Evolutionary conservation across 2,797 vertebrate genomes (phyloP), one percentile per base, ranked within the genome.

Genomic region (Neosalanx taihuensis): DNA sequence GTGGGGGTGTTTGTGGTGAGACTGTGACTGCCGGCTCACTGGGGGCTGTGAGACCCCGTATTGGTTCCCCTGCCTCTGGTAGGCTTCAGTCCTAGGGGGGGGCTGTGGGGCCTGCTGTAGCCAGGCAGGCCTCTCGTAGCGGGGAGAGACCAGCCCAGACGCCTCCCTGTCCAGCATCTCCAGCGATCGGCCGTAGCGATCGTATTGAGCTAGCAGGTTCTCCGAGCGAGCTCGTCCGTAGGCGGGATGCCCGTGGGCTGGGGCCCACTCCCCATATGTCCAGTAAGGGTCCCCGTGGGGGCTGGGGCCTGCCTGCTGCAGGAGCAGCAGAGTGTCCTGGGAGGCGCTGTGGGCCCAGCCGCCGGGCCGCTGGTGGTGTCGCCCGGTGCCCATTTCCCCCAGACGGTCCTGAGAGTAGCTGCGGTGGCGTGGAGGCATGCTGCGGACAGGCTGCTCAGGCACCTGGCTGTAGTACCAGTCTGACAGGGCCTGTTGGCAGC

Each of bases 371-470:
- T 89, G 77, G 53, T 64, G 81, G 1, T 74, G 85, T 76, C 85
- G 78, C 76, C 89, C 75, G 58, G 64, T 67, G 18, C 69, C 1
- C 66, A 18, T 62, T 20, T 94, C 92, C 0, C 94, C 95, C 68
- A 99, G 80, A 17, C 96, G 91, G 74, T 99, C 96, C 81, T 98
- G 96, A 68, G 97, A 98, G 84, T 92, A 94, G 83, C 96, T 98
- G 84, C 96, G 94, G 81, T 93, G 94, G 31, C 95, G 93, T 12
- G 90, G 92, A 0, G 93, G 92, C 87, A 95, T 90, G 72, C 84
- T 81, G 74, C 91, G 92, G 31, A 89, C 92, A 0, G 94, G 80
- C 29, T 82, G 87, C 73, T 91, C 91, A 0, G 90, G 89, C 61
- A 91, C 87, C 86, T 95, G 97, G 90, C 87, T 96, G 69, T 94